Base-by-base conservation (phyloP, 2,888 invertebrate genomes). In the Dyspetes luteomarginatus region DNA sequence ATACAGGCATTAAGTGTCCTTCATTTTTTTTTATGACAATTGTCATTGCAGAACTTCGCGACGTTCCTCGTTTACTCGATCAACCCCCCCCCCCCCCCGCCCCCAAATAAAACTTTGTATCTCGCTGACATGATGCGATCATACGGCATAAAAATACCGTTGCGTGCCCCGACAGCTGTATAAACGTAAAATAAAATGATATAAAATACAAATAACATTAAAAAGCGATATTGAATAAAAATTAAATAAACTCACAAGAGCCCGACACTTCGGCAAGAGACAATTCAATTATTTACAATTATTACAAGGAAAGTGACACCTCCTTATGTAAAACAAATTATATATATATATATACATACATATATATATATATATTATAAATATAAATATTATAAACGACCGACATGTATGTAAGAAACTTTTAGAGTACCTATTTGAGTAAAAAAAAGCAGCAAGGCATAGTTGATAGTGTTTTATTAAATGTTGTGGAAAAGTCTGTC, bases 401-500 rank as follows among this genome's bases (percentile, higher is more conserved):
- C 87, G 45, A 88, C 85, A 88, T 86, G 86, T 89, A 90, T 90
- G 89, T 90, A 90, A 90, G 90, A 90, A 88, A 89, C 88, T 90
- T 91, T 90, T 90, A 91, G 90, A 90, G 85, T 88, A n/a, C n/a
- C n/a, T n/a, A 90, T 91, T 90, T 90, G 87, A 90, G 89, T 90
- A 90, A 90, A 90, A 90, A 87, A 90, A 90, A 72, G 68, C 65
- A 56, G 26, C 71, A 60, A 89, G 84, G 85, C 88, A 88, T 91
- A 91, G 90, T 89, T 90, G 88, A 90, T 91, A 91, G 90, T 86
- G 90, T 91, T 91, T 91, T 91, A 91, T 91, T 91, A 90, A 91
- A 91, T 90, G 91, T 91, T 91, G 89, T 88, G 88, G 84, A 88
- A 88, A 88, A 88, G 74, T 83, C 62, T 77, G 56, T 85, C 72